Percentiles rank a stretch among this genome's conserved stretches.
These are phyloP conservation scores for Anas flavirostris DNA, from an alignment of 2,797 vertebrate genomes.

Conservation along the genomic window DNA sequence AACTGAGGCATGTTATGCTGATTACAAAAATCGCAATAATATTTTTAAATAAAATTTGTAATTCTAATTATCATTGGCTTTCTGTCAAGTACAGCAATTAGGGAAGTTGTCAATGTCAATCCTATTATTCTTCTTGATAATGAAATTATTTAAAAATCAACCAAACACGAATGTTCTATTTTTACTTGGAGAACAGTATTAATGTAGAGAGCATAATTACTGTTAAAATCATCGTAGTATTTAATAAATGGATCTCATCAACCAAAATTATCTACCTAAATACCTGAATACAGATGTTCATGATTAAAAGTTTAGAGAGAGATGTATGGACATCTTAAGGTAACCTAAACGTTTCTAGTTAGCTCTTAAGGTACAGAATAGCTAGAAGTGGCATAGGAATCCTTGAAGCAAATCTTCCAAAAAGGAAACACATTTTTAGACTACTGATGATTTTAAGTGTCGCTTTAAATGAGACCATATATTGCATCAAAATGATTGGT, in stretches of 20 bases:
- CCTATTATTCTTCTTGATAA: conserved; percentile 78
- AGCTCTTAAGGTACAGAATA: background rate
- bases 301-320: conserved; percentile 16
- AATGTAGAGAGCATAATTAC: conserved; percentile 48
- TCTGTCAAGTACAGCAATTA: conserved; percentile 77
- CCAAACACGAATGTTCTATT: conserved; percentile 69
- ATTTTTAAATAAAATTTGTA: conserved; percentile 63
- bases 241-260: conserved; percentile 60
- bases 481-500: rapidly evolving
- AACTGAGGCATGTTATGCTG: conserved; percentile 56
- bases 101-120: conserved; percentile 76
- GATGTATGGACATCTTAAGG: background rate
- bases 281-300: conserved; percentile 16
- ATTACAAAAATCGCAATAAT: conserved; percentile 62
- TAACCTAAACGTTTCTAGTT: background rate
- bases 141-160: conserved; percentile 79
- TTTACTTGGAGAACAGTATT: conserved; percentile 51
- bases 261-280: conserved; percentile 37
- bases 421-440: background rate
- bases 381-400: background rate
- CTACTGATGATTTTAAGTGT: background rate
- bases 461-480: background rate
- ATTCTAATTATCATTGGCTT: conserved; percentile 75
- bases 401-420: background rate
- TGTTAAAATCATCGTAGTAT: conserved; percentile 38